phyloP scores from a whole-genome alignment of 2,888 invertebrate genomes.

The Clanis bilineata region DNA sequence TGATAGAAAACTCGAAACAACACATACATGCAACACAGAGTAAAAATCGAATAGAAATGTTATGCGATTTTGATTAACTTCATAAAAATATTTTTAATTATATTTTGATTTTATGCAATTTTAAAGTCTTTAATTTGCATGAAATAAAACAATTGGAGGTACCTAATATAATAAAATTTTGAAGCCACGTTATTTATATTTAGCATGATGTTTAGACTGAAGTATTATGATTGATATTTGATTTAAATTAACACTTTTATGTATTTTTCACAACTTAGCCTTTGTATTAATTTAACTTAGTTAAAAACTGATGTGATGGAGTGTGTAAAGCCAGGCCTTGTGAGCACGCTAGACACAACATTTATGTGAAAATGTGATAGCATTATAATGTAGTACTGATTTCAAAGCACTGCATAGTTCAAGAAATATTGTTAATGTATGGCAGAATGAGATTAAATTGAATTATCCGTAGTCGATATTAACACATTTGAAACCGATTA shows the following conservation, averaged over 20 bases:
- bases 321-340: conserved; percentile 13
- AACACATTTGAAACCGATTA: conserved; percentile 3
- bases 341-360: conserved; percentile 12
- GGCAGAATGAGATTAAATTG: background rate
- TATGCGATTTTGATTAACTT: conserved; percentile 15
- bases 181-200: background rate
- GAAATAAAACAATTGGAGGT: background rate
- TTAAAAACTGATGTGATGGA: background rate
- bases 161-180: background rate
- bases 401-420: background rate
- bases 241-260: background rate
- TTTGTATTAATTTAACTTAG: background rate
- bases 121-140: background rate
- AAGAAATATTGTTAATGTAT: background rate
- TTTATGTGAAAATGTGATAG: background rate
- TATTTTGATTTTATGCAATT: background rate
- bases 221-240: background rate
- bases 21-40: conserved; percentile 36
- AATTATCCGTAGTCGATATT: background rate
- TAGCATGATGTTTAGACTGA: background rate
- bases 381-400: background rate
- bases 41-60: conserved; percentile 25
- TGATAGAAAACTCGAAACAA: conserved; percentile 28
- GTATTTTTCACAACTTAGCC: background rate
- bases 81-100: background rate